Evolutionary conservation across 2,888 invertebrate genomes (phyloP).

Genomic region (Syrphus vitripennis): DNA sequence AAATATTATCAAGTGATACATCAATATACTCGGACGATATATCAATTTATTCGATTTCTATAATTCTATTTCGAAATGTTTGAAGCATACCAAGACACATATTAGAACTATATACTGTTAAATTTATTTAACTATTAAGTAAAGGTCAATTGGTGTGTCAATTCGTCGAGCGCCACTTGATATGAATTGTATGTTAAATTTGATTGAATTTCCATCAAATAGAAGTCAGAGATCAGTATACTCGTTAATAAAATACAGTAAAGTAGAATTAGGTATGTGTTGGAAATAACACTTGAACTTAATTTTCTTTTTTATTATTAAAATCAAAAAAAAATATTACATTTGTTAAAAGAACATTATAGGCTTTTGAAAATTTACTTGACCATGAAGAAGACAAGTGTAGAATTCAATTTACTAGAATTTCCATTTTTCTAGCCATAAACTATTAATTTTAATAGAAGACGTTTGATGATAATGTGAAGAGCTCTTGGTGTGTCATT

Average conservation of each 20-base stretch:
- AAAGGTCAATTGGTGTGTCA: slow-evolving; percentile 41
- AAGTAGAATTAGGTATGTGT: not conserved
- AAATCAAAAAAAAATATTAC: too few relatives aligned
- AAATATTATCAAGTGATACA: not conserved
- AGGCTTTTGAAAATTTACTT: too few relatives aligned
- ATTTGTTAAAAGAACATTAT: too few relatives aligned
- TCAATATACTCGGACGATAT: not conserved
- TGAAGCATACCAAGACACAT: not conserved
- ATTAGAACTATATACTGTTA: not conserved
- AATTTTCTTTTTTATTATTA: too few relatives aligned
- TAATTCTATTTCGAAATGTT: not conserved
- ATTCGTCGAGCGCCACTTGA: slow-evolving; percentile 35
- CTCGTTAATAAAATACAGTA: too few relatives aligned
- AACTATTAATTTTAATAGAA: too few relatives aligned
- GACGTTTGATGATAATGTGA: too few relatives aligned
- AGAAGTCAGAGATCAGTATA: not conserved
- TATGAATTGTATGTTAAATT: not conserved
- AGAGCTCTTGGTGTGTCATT: too few relatives aligned
- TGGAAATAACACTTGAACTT: not conserved
- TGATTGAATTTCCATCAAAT: slow-evolving; percentile 13
- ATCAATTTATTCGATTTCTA: not conserved
- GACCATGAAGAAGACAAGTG: too few relatives aligned
- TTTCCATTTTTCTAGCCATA: too few relatives aligned
- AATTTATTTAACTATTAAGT: not conserved
- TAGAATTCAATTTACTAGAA: too few relatives aligned